Evolutionary conservation across 2,888 invertebrate species (phyloP).

Genomic region (Megaustenia siamemsis): DNA sequence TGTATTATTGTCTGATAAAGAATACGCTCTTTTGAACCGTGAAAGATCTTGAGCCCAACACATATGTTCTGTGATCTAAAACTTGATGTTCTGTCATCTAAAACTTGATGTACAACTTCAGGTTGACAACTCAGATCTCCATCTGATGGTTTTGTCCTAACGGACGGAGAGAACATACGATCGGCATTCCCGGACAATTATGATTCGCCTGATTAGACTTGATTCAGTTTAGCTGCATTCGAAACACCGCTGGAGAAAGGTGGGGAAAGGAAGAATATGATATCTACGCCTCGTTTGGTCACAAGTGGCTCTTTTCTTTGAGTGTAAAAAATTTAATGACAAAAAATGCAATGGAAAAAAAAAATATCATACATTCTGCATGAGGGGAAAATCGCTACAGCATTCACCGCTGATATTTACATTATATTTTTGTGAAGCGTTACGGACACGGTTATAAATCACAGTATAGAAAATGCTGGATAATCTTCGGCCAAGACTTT

Average conservation of each 20-base stretch:
- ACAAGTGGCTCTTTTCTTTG: slow-evolving; percentile 20
- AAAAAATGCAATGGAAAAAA: neutral
- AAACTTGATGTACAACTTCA: slow-evolving; percentile 29
- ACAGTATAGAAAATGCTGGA: neutral
- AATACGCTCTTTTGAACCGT: slow-evolving; percentile 37
- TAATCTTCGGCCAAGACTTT: slow-evolving; percentile 5
- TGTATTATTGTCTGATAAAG: slow-evolving; percentile 22
- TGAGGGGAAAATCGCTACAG: neutral
- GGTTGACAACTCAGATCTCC: slow-evolving; percentile 20
- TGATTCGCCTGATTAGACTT: slow-evolving; percentile 29
- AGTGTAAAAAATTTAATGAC: neutral
- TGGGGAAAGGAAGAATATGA: slow-evolving; percentile 31
- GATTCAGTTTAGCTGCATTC: slow-evolving; percentile 40
- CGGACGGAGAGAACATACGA: slow-evolving; percentile 3
- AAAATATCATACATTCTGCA: neutral
- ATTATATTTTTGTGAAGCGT: slow-evolving; percentile 12
- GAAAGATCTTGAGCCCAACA: slow-evolving; percentile 8
- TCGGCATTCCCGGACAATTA: slow-evolving; percentile 32
- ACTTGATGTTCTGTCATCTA: slow-evolving; percentile 39
- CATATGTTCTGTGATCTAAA: slow-evolving; percentile 26
- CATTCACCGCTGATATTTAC: neutral
- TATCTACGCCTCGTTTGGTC: slow-evolving; percentile 28
- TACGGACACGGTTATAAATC: slow-evolving; percentile 19
- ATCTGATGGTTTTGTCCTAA: slow-evolving; percentile 17
- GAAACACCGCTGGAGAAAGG: neutral